phyloP scores from a whole-genome alignment of 2,797 vertebrate species.

The Echeneis naucrates region DNA sequence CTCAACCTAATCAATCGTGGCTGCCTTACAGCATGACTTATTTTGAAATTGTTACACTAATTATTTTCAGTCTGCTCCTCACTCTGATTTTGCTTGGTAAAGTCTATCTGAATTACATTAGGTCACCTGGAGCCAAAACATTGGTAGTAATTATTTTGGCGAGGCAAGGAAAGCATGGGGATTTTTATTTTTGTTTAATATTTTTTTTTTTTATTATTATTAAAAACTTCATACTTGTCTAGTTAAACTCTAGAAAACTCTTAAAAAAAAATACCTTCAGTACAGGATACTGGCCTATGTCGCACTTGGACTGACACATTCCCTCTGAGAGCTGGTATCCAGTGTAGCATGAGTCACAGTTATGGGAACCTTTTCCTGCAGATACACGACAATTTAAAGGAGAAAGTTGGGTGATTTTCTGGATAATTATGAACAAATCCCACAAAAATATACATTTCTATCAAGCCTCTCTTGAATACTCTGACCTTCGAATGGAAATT shows the following conservation, averaged over 20 bases:
- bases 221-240: slow-evolving; percentile 42
- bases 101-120: slow-evolving; percentile 55
- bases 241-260: slow-evolving; percentile 31
- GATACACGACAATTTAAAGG: slow-evolving; percentile 27
- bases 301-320: slow-evolving; percentile 86
- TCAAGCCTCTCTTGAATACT: too few relatives aligned
- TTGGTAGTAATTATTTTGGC: slow-evolving; percentile 51
- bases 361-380: slow-evolving; percentile 79
- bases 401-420: neutral
- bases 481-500: too few relatives aligned
- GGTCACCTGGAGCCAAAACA: slow-evolving; percentile 60
- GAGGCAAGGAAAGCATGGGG: slow-evolving; percentile 12
- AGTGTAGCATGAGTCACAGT: slow-evolving; percentile 88
- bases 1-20: slow-evolving; percentile 36
- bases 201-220: slow-evolving; percentile 12
- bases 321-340: slow-evolving; percentile 85
- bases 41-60: slow-evolving; percentile 58
- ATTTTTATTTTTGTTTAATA: neutral
- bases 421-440: neutral
- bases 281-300: slow-evolving; percentile 84
- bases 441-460: neutral
- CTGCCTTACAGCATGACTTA: slow-evolving; percentile 54
- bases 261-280: slow-evolving; percentile 84
- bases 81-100: slow-evolving; percentile 50
- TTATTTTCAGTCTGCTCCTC: slow-evolving; percentile 55